Conservation (phyloP, 2,113 vertebrate genomes). For the Trinectes maculatus region DNA sequence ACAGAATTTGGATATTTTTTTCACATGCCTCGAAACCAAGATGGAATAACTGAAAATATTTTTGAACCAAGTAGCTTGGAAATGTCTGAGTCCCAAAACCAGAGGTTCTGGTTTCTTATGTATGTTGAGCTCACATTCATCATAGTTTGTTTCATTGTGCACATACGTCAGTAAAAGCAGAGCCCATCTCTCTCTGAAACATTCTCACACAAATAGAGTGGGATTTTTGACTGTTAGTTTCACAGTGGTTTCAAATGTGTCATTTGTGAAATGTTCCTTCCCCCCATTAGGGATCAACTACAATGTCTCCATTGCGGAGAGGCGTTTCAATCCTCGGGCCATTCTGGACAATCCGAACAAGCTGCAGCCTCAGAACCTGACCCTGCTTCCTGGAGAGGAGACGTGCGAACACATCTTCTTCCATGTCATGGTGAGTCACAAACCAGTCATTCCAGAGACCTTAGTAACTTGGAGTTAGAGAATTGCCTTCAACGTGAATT, state of each 20-base stretch:
- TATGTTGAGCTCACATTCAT: no score
- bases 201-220: neutral
- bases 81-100: no score
- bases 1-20: conserved; percentile 48
- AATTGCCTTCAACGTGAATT: no score
- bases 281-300: conserved; percentile 85
- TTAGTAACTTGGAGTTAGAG: no score
- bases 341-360: conserved; percentile 86
- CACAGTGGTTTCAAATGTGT: neutral
- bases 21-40: conserved; percentile 31
- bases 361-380: conserved; percentile 75
- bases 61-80: no score
- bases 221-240: neutral
- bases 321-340: conserved; percentile 90
- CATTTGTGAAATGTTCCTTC: neutral
- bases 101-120: conserved; percentile 46
- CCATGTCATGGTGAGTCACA: conserved; percentile 94
- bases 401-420: conserved; percentile 88
- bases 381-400: conserved; percentile 78
- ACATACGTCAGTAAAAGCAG: no score
- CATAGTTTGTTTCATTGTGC: no score
- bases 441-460: no score
- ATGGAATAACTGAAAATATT: conserved; percentile 30
- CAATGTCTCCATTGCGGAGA: conserved; percentile 88
- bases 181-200: neutral